Evolutionary conservation across 2,888 invertebrate species (phyloP), one percentile per base, ranked within the genome.

Genomic region (Caenorhabditis sulstoni): DNA sequence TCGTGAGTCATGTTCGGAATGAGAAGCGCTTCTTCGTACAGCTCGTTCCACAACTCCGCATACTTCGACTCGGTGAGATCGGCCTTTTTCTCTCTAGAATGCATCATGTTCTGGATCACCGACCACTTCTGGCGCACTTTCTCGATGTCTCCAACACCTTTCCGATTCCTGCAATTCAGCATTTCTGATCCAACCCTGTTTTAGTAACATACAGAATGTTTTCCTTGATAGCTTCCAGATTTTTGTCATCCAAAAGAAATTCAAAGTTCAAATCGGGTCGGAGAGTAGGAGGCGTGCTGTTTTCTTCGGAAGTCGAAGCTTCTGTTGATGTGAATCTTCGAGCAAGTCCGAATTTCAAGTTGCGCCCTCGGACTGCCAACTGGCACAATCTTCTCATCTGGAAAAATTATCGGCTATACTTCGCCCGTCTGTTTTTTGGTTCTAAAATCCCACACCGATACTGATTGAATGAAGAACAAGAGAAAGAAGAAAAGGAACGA

Each of bases 221-320:
- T 16, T 71, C 45, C 47, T 71, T 59, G 16, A 88, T 86, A 29
- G 57, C 65, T 29, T 84, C 82, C n/a, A 52, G 12, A 81, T 89
- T 88, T 4, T 50, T 78, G 20, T 85, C 81, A 68, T 89, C 85
- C 16, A 89, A 73, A 8, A 89, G 81, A 74, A 85, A 89, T 47
- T 89, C 89, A 57, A 89, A 89, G 74, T 89, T 85, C 18, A 89
- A 66, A 47, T 88, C 88, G 0, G 89, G 88, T 22, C 89, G 80
- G 22, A 67, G 62, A 8, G 55, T 64, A 8, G 79, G 49, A 1
- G 73, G 49, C 23, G 64, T 12, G 9, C 64, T 37, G 16, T 8
- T 44, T 11, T 73, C 64, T 50, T 73, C 73, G 0, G 73, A 64
- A 39, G 58, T 50, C 20, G 67, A 68, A 1, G 68, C 68, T 47